Base-by-base conservation (phyloP, 2,797 vertebrate species). In the Falco concolor region DNA sequence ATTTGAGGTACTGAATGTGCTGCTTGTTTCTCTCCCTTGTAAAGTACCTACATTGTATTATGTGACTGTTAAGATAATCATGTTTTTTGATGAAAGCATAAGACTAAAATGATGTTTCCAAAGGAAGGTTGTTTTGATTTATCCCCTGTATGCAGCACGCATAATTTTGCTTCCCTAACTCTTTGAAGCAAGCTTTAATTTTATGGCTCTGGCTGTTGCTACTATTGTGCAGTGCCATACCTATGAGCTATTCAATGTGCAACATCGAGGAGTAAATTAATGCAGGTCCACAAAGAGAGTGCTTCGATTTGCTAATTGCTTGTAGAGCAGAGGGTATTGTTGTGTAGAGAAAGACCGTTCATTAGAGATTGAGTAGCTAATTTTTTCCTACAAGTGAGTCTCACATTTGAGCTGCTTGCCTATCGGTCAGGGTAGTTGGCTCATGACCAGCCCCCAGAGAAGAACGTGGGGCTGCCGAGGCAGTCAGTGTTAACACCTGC, bases 281-380 rank as follows among this genome's bases (percentile, higher is more conserved):
- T 89, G 93, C 72, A 45, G 88, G 91, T 73, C 87, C 91, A 91
- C 93, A 95, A 95, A 95, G 84, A 72, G 56, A 91, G 77, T 2
- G 3, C 89, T 91, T 96, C 77, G 56, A 93, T 96, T 93, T 93
- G 90, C 94, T 97, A 95, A 96, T 97, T 97, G 95, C 95, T 91
- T 65, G 81, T 87, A 83, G 86, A 96, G 79, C 28, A 3, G 76
- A 91, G 84, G 65, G 76, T 83, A 79, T 93, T 95, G 84, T 93
- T 77, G 75, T 78, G 84, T 34, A 56, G 88, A 88, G 87, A 86
- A 81, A 72, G 70, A 32, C 78, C 92, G 89, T 92, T 96, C 90
- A 76, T 90, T 96, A 95, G 92, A 93, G 93, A 83, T 19, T 3
- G 84, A 92, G 93, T 17, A 68, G 92, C 73, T 96, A 69, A 84